These are phyloP conservation scores for Anolis carolinensis DNA, from an alignment of 2,113 vertebrate species.

Conservation along the genomic window DNA sequence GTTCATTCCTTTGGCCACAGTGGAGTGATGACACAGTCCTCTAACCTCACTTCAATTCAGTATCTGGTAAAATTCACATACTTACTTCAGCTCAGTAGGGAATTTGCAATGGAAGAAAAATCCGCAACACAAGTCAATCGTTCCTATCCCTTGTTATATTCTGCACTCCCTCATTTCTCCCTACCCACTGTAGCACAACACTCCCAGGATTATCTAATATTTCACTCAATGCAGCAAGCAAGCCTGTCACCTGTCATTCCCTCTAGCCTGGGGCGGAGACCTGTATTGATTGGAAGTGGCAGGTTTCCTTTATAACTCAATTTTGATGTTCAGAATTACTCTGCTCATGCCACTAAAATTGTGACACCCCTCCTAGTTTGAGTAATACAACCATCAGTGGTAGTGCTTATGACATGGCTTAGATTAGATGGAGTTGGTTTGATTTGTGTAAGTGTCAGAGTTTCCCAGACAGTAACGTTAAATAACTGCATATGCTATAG, in stretches of 20 bases:
- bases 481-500: constrained; percentile 1
- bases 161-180: neutral
- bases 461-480: neutral
- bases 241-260: constrained; percentile 2
- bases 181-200: neutral
- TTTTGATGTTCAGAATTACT: constrained; percentile 10
- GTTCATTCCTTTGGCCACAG: neutral
- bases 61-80: neutral
- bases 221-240: constrained; percentile 15
- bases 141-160: neutral
- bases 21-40: neutral
- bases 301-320: constrained; percentile 27
- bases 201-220: neutral
- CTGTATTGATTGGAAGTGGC: constrained; percentile 21
- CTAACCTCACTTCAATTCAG: too few species aligned
- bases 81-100: neutral
- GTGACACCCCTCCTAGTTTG: neutral
- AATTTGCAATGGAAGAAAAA: neutral
- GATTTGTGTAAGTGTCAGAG: constrained; percentile 9
- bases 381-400: neutral
- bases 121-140: neutral
- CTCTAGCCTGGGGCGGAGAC: neutral
- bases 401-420: neutral
- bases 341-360: neutral
- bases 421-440: constrained; percentile 2